These are phyloP conservation scores for Aradophagus sp. DNA, from an alignment of 1,140 invertebrate species.

Conservation along the genomic window DNA sequence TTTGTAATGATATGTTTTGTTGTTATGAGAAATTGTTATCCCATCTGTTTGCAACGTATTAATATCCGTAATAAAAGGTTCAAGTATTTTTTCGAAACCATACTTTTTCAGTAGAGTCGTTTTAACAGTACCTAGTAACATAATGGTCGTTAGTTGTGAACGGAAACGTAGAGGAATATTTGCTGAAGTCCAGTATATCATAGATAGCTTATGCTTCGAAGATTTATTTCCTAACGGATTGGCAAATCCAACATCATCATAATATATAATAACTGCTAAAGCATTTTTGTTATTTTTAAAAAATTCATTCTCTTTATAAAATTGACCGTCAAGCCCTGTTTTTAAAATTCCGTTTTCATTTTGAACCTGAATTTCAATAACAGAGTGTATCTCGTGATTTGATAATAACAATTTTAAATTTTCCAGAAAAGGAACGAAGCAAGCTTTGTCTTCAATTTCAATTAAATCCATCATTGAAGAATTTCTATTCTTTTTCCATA, in stretches of 20 bases:
- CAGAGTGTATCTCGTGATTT: too few species aligned
- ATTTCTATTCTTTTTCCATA: too few species aligned
- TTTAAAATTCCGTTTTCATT: too few species aligned
- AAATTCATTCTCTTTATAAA: background rate
- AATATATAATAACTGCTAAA: background rate
- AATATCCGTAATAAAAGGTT: background rate
- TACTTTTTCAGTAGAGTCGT: slow-evolving; percentile 1
- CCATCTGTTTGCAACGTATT: slow-evolving; percentile 3
- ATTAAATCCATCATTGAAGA: too few species aligned
- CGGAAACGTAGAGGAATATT: slow-evolving; percentile 11
- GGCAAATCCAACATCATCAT: slow-evolving; percentile 1
- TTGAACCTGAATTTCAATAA: too few species aligned
- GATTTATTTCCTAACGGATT: slow-evolving; percentile 7
- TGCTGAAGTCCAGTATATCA: slow-evolving; percentile 17
- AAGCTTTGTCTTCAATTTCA: too few species aligned
- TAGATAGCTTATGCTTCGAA: slow-evolving; percentile 6
- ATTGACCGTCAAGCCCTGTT: background rate
- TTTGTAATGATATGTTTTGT: background rate
- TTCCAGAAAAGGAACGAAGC: too few species aligned
- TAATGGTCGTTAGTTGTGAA: slow-evolving; percentile 8
- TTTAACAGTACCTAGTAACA: slow-evolving; percentile 1
- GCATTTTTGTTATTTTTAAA: background rate
- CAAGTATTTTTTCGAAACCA: slow-evolving; percentile 1
- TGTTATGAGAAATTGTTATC: background rate
- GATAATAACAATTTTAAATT: too few species aligned